phyloP scores from a whole-genome alignment of 2,113 vertebrate species.

The Syngnathoides biaculeatus region DNA sequence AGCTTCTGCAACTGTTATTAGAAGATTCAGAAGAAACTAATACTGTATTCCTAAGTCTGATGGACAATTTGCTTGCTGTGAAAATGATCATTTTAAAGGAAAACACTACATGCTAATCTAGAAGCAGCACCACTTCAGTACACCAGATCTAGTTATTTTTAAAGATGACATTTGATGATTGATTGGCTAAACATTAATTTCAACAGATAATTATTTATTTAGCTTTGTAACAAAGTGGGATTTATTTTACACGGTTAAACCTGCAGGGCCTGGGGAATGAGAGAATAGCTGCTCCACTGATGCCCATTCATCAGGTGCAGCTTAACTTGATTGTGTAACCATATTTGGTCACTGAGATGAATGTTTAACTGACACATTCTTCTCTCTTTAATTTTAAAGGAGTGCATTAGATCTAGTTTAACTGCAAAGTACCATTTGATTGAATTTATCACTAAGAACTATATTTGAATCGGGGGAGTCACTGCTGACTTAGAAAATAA shows the following conservation, averaged over 20 bases:
- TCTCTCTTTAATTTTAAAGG: conserved; percentile 72
- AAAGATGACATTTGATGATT: neutral
- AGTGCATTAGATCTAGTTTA: conserved; percentile 77
- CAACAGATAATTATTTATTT: conserved; percentile 18
- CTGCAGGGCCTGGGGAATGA: conserved; percentile 24
- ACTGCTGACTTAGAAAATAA: conserved; percentile 65
- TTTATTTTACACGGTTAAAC: conserved; percentile 9
- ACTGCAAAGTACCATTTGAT: conserved; percentile 81
- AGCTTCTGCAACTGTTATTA: conserved; percentile 21
- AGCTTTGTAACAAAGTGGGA: conserved; percentile 7
- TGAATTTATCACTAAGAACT: conserved; percentile 82
- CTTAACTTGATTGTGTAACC: conserved; percentile 67
- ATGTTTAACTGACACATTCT: conserved; percentile 72
- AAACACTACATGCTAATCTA: conserved; percentile 10
- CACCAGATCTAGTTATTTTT: neutral
- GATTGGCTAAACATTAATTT: conserved; percentile 13
- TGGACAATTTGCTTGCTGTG: conserved; percentile 25
- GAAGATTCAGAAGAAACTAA: conserved; percentile 14
- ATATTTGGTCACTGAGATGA: conserved; percentile 69
- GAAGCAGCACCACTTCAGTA: conserved; percentile 6
- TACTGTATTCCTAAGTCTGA: conserved; percentile 30
- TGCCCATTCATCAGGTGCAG: conserved; percentile 58
- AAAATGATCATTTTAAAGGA: conserved; percentile 2
- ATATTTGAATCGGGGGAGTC: conserved; percentile 77
- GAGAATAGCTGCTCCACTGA: conserved; percentile 23